Conservation (phyloP, 2,888 invertebrate genomes). For the Auanema freiburgensis region DNA sequence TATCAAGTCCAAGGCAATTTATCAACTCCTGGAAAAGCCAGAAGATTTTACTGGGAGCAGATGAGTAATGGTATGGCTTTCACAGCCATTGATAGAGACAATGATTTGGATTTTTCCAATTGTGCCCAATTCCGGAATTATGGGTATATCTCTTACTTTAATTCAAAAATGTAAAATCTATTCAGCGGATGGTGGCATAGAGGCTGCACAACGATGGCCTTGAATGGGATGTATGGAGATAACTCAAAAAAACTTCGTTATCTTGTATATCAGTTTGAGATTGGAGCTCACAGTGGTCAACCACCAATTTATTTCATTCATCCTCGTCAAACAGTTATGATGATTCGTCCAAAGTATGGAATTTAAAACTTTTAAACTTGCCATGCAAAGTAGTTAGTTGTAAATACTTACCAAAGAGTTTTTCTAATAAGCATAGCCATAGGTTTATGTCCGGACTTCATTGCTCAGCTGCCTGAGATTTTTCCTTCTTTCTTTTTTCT, state of each 20-base stretch:
- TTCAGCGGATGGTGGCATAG: conserved; percentile 52
- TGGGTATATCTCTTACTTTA: conserved; percentile 31
- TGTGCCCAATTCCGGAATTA: conserved; percentile 43
- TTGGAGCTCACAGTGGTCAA: neutral
- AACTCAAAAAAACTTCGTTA: conserved; percentile 13
- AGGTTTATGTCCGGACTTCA: no score
- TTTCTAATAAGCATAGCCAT: no score
- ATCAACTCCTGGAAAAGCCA: conserved; percentile 8
- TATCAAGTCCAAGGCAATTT: conserved; percentile 11
- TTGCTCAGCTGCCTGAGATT: no score
- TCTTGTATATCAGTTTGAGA: conserved; percentile 19
- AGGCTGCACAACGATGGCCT: conserved; percentile 37
- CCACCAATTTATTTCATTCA: conserved; percentile 33
- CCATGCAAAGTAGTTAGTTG: no score
- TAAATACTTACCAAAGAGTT: no score
- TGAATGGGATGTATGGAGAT: conserved; percentile 47
- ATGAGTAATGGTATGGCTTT: conserved; percentile 37
- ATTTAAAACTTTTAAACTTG: conserved; percentile 2
- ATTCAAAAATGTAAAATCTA: neutral
- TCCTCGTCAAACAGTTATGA: conserved; percentile 40
- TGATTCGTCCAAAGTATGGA: conserved; percentile 29
- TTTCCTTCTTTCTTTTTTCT: no score
- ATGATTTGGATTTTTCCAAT: conserved; percentile 36
- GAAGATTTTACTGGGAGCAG: conserved; percentile 16
- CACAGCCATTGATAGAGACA: conserved; percentile 47